Conservation (phyloP, 2,113 vertebrate genomes). For the Ochotona curzoniae region DNA sequence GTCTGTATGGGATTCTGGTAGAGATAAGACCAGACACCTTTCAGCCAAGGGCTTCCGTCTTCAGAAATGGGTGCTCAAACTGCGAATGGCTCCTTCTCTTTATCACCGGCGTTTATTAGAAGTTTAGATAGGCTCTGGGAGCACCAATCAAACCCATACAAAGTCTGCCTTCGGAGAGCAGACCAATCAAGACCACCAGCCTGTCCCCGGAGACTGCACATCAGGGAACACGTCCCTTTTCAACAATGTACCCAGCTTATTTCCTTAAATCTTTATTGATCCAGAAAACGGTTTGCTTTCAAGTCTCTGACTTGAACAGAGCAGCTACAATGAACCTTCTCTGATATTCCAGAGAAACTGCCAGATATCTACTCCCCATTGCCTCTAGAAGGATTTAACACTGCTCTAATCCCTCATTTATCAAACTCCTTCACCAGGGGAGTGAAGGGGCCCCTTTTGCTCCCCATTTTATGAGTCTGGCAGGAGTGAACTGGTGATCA, state of each 20-base stretch:
- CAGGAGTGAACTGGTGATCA: conserved; percentile 52
- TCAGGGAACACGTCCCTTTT: neutral
- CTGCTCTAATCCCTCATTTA: conserved; percentile 26
- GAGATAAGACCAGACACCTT: conserved; percentile 67
- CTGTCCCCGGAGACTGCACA: neutral
- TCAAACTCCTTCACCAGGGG: conserved; percentile 46
- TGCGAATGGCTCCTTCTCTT: neutral
- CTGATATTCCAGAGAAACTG: neutral
- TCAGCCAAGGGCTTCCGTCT: conserved; percentile 55
- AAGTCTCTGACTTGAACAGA: conserved; percentile 46
- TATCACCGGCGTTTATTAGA: conserved; percentile 11
- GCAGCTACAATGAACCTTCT: neutral
- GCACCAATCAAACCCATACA: neutral
- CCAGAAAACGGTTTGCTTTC: neutral
- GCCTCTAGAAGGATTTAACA: conserved; percentile 24
- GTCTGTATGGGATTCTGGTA: conserved; percentile 9
- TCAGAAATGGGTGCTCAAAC: neutral
- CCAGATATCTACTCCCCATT: neutral
- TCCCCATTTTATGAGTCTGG: conserved; percentile 52
- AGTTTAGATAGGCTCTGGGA: neutral
- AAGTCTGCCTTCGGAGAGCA: neutral
- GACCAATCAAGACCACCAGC: neutral
- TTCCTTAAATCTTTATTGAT: conserved; percentile 22
- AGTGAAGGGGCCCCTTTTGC: conserved; percentile 13
- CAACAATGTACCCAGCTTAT: neutral